phyloP scores from a whole-genome alignment of 2,797 vertebrate genomes.

The Okamejei kenojei region DNA sequence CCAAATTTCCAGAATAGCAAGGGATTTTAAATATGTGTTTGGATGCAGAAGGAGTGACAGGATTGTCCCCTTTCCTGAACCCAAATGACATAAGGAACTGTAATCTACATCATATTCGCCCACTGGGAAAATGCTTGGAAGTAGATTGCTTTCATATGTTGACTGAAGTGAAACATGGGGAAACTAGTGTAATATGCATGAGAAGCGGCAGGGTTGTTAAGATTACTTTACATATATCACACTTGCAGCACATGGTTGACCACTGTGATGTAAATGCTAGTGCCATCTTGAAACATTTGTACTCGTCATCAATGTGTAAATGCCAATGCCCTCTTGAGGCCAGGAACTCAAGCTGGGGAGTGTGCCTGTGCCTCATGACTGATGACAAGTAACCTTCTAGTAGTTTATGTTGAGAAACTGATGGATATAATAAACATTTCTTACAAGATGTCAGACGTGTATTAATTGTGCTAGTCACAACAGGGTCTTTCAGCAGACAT shows the following conservation, averaged over 20 bases:
- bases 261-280: too few relatives aligned
- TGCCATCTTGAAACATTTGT: too few relatives aligned
- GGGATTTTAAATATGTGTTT: not conserved
- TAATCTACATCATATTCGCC: not conserved
- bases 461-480: too few relatives aligned
- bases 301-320: too few relatives aligned
- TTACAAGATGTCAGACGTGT: too few relatives aligned
- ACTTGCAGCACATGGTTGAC: not conserved
- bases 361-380: too few relatives aligned
- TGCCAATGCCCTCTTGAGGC: too few relatives aligned
- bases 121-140: not conserved
- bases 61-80: not conserved
- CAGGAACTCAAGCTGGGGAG: too few relatives aligned
- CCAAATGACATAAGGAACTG: not conserved
- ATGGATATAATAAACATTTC: too few relatives aligned
- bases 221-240: not conserved
- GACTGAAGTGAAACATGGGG: not conserved
- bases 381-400: too few relatives aligned
- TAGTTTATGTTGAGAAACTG: too few relatives aligned
- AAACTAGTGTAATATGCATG: not conserved
- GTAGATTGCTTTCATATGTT: not conserved
- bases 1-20: not conserved
- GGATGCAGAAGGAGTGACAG: not conserved
- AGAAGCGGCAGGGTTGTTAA: not conserved
- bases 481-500: too few relatives aligned